Evolutionary conservation across 2,797 vertebrate species (phyloP).

Genomic region (Vireo griseus): DNA sequence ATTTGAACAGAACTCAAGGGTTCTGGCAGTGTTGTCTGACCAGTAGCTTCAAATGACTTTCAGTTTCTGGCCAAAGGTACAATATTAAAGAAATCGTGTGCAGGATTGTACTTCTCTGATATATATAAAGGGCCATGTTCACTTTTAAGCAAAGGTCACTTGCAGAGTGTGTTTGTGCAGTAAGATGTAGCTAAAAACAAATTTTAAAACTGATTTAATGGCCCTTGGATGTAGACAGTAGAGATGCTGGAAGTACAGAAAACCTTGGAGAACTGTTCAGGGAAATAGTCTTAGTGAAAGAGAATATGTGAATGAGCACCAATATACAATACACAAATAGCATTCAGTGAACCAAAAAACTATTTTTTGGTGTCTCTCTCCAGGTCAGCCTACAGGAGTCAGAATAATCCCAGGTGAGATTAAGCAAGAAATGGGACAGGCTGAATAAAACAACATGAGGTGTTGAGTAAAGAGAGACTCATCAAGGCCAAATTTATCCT

Average conservation of each 20-base stretch:
- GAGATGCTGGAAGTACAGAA: background rate
- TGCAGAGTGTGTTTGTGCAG: background rate
- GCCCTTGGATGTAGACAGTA: background rate
- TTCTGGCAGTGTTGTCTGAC: background rate
- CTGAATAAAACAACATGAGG: background rate
- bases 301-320: background rate
- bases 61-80: background rate
- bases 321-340: background rate
- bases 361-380: background rate
- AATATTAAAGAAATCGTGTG: background rate
- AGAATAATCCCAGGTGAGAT: background rate
- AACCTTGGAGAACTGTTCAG: background rate
- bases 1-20: background rate
- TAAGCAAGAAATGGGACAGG: conserved; percentile 26
- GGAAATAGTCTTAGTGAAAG: background rate
- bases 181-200: background rate
- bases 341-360: background rate
- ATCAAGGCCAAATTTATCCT: conserved; percentile 28
- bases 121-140: background rate
- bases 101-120: background rate
- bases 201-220: conserved; percentile 1
- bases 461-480: conserved; percentile 49
- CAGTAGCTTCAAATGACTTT: background rate
- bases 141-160: background rate
- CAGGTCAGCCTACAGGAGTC: background rate